Base-by-base conservation (phyloP, 2,113 vertebrate species). In the Gallinago undulata region DNA sequence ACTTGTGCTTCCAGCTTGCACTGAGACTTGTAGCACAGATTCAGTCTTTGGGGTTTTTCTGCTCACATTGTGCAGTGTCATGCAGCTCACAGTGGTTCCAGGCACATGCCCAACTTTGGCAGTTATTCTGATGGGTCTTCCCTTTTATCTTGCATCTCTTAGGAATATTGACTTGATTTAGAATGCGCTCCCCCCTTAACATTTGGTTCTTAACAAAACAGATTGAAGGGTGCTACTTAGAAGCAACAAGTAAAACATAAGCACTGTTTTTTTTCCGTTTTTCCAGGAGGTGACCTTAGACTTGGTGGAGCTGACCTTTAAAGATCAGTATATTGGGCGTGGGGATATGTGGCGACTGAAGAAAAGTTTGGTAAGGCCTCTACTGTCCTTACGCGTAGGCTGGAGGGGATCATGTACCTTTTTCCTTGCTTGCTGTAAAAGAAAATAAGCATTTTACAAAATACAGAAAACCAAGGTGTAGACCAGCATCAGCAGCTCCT, bases 341-440 rank as follows among this genome's bases (percentile, higher is more conserved):
- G 99, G 99, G 64, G 99, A 99, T 97, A 99, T 99, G 99, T 99
- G 99, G 99, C 97, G 99, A 31, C 98, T 99, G 16, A 99, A 99
- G 98, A 99, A 99, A 94, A 99, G 99, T 94, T 98, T 99, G 98
- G 99, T 99, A 96, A 96, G 98, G 19, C 21, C 21, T 53, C 27
- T 80, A 1, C 45, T 70, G 45, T 56, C 72, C 23, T 77, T 7
- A 5, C 23, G 21, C 48, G 45, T 33, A 45, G 45, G 18, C 30
- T 39, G 33, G 25, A 57, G 33, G 57, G 62, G 37, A 6, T 83
- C 5, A 12, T 1, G 9, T n/a, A 31, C 37, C 6, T 53, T 47
- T 19, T 75, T 4, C 15, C 76, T 87, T 84, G 8, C 19, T 88
- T 59, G 13, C 72, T 88, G 25, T 43, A n/a, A 41, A 87, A 43